phyloP scores from a whole-genome alignment of 2,888 invertebrate species.

The Eustalomyia histrio region DNA sequence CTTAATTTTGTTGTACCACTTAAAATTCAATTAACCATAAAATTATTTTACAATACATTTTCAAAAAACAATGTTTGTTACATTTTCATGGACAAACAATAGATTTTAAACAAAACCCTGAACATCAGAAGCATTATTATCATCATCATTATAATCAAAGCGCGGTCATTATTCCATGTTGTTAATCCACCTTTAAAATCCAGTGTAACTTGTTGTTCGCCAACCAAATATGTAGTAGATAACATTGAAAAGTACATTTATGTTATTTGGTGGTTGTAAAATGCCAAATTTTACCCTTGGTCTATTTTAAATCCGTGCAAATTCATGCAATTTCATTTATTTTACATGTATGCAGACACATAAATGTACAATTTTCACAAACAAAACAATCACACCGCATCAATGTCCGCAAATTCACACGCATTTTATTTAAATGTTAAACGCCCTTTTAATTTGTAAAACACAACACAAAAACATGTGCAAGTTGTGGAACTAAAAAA shows the following conservation, averaged over 20 bases:
- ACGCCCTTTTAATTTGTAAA: not conserved
- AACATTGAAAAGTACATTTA: slow-evolving; percentile 5
- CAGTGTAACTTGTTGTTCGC: not conserved
- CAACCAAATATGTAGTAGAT: not conserved
- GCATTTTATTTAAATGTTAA: slow-evolving; percentile 7
- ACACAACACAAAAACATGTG: not conserved
- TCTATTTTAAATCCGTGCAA: slow-evolving; percentile 16
- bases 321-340: slow-evolving; percentile 10
- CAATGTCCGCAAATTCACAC: slow-evolving; percentile 17
- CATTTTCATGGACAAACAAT: not conserved
- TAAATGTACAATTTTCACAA: not conserved
- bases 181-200: not conserved
- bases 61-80: not conserved
- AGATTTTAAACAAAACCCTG: slow-evolving; percentile 12
- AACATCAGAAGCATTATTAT: not conserved
- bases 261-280: slow-evolving; percentile 23
- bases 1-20: not conserved
- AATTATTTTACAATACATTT: slow-evolving; percentile 3
- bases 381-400: not conserved
- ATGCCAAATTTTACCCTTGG: slow-evolving; percentile 14
- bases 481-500: not conserved
- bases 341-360: not conserved
- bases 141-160: slow-evolving; percentile 1
- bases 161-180: not conserved
- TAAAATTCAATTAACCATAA: slow-evolving; percentile 22